Evolutionary conservation across 2,888 invertebrate species (phyloP), one percentile per base, ranked within the genome.

Genomic region (Amblyteles armatorius): DNA sequence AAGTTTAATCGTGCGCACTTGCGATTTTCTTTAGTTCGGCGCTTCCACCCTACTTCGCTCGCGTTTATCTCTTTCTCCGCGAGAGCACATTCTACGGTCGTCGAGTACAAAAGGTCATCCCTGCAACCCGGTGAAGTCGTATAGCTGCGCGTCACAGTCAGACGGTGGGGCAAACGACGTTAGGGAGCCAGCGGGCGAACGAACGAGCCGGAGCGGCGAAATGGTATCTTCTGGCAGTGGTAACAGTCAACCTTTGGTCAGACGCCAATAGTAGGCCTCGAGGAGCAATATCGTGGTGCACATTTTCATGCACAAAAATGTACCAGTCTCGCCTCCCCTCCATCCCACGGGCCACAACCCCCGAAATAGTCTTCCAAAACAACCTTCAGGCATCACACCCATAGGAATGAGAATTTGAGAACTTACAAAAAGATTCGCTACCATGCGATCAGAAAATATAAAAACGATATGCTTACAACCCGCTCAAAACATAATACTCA

Each of bases 241-340:
- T 71, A 48, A 79, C 36, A 76, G 63, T 40, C 63, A n/a, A 22
- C 11, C 52, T 40, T 83, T 57, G 65, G 83, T 79, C 83, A 79
- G 83, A 71, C 83, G 74, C 71, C 83, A 79, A 55, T 79, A 79
- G 63, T 60, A 69, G 5, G 63, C 63, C 60, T 57, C 44, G 67
- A 68, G 48, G 48, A 48, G 33, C 52, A 36, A 69, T 71, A 40
- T 33, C 52, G 5, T 55, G 19, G 55, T 22, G 55, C 55, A 22
- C 40, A 40, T 55, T 55, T 55, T 22, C 22, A 9, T 19, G 55
- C 55, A 55, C 57, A 72, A 13, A 36, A n/a, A 36, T 52, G 11
- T 29, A n/a, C 55, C 0, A 11, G 7, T 22, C 19, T 55, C 55
- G 55, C 22, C 55, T 55, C 19, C 9, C 7, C 22, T 11, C 19